phyloP scores from a whole-genome alignment of 2,113 vertebrate species.

The Pluvianellus socialis region DNA sequence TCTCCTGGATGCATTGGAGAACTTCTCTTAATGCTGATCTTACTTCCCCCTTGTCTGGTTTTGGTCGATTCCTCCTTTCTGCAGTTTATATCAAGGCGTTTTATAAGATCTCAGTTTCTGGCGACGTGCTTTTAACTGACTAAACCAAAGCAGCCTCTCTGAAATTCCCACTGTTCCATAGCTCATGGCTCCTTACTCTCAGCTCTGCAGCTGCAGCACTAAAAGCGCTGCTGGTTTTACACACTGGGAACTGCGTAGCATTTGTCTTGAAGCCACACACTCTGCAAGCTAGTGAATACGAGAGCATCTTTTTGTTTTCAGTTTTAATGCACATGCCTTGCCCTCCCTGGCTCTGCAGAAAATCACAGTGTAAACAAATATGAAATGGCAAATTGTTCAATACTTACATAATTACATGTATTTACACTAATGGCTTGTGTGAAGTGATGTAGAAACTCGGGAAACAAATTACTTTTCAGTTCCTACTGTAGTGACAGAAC shows the following conservation, averaged over 20 bases:
- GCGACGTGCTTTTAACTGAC: background rate
- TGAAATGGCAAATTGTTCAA: background rate
- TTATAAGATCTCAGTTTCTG: background rate
- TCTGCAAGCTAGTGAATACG: background rate
- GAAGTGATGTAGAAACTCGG: background rate
- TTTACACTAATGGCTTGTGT: background rate
- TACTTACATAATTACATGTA: background rate
- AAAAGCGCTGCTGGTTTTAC: background rate
- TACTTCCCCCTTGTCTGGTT: background rate
- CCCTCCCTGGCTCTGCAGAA: background rate
- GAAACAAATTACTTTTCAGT: background rate
- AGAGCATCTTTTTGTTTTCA: background rate
- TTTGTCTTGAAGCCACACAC: background rate
- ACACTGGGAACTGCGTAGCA: background rate
- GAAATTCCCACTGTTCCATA: background rate
- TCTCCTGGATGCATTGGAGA: background rate
- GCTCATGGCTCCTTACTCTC: background rate
- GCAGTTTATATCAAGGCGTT: background rate
- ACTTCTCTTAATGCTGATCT: background rate
- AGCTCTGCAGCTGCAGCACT: background rate
- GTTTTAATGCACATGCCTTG: background rate
- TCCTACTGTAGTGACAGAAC: background rate
- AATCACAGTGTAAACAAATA: background rate
- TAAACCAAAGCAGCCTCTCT: background rate
- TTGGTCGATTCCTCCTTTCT: background rate